These are phyloP conservation scores for Drosophila neonasuta DNA, from an alignment of 2,888 invertebrate species.

Conservation along the genomic window DNA sequence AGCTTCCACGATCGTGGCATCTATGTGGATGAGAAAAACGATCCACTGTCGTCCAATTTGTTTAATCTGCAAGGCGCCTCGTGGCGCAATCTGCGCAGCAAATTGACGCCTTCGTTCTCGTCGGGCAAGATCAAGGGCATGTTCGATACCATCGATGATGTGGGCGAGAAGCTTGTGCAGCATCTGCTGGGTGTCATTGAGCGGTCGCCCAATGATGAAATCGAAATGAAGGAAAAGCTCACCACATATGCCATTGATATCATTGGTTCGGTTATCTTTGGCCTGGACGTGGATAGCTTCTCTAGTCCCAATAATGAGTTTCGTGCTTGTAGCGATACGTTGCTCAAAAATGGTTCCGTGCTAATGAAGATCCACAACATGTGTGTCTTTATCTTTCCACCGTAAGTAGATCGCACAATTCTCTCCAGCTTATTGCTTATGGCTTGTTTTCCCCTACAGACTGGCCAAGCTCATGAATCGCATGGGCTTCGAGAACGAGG, in stretches of 20 bases:
- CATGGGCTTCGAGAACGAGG: conserved; percentile 55
- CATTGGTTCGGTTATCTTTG: conserved; percentile 82
- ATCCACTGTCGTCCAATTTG: conserved; percentile 84
- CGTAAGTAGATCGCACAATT: conserved; percentile 57
- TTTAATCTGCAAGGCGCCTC: conserved; percentile 81
- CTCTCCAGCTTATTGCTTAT: neutral
- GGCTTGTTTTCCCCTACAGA: conserved; percentile 28
- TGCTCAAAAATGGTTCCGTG: conserved; percentile 31
- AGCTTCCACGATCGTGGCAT: conserved; percentile 87
- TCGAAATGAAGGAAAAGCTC: conserved; percentile 82
- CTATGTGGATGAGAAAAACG: conserved; percentile 85
- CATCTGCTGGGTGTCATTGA: conserved; percentile 80
- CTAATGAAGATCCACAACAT: conserved; percentile 54
- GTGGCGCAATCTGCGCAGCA: conserved; percentile 86
- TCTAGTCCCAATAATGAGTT: conserved; percentile 80
- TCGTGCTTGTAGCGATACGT: conserved; percentile 58
- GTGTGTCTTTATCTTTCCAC: conserved; percentile 69
- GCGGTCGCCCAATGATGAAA: conserved; percentile 71
- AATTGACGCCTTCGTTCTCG: conserved; percentile 87
- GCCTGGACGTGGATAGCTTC: conserved; percentile 81
- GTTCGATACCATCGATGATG: conserved; percentile 85
- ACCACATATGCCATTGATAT: conserved; percentile 81
- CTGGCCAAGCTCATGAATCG: conserved; percentile 60
- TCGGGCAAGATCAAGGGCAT: conserved; percentile 87
- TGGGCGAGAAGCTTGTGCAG: conserved; percentile 83